Percentiles rank a stretch among this genome's conserved stretches.
phyloP scores from a whole-genome alignment of 1,140 invertebrate genomes.

The Orchesella cincta region DNA sequence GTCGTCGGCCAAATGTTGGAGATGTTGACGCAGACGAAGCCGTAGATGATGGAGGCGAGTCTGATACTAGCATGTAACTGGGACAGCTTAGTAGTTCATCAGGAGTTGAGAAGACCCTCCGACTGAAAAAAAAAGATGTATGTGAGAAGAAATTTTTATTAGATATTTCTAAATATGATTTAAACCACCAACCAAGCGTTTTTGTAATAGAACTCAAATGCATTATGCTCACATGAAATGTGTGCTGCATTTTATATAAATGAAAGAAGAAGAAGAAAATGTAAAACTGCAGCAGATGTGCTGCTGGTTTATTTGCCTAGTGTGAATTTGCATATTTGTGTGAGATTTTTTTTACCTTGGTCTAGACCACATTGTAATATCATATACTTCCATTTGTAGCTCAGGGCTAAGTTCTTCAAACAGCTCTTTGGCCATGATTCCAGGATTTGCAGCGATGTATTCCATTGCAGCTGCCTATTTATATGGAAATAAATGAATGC shows the following conservation, averaged over 20 bases:
- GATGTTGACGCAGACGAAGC: slow-evolving; percentile 43
- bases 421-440: slow-evolving; percentile 64
- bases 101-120: slow-evolving; percentile 43
- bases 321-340: neutral
- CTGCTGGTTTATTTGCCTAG: neutral
- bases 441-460: slow-evolving; percentile 58
- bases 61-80: slow-evolving; percentile 46
- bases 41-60: slow-evolving; percentile 44
- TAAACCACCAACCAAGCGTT: neutral
- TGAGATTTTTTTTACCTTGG: slow-evolving; percentile 48
- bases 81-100: slow-evolving; percentile 43
- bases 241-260: no score
- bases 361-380: slow-evolving; percentile 57
- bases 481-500: slow-evolving; percentile 8
- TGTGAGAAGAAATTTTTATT: no score
- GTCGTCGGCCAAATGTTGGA: neutral
- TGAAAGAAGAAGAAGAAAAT: no score
- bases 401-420: slow-evolving; percentile 66
- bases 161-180: neutral
- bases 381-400: slow-evolving; percentile 64
- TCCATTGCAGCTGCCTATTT: slow-evolving; percentile 45
- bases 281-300: no score
- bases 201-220: no score
- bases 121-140: slow-evolving; percentile 25
- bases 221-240: no score